Evolutionary conservation across 1,140 invertebrate species (phyloP).

Genomic region (Ostrea edulis): DNA sequence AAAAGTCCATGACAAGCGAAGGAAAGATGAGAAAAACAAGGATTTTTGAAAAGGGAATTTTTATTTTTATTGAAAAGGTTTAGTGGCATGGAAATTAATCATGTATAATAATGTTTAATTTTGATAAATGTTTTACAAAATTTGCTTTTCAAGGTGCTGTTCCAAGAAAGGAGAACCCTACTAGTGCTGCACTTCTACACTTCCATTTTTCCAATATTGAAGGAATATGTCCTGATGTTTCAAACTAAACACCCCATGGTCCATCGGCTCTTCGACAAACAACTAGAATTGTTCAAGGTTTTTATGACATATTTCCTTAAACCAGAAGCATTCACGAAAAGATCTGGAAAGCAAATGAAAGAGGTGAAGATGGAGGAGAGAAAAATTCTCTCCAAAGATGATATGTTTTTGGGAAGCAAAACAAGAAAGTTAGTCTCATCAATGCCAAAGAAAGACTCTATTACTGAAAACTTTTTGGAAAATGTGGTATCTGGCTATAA

Average conservation of each 20-base stretch:
- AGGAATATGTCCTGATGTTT: constrained; percentile 59
- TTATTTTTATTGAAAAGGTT: neutral
- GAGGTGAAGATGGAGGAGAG: neutral
- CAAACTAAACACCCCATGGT: constrained; percentile 57
- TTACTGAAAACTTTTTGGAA: constrained; percentile 11
- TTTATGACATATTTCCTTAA: constrained; percentile 58
- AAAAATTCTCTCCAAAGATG: constrained; percentile 18
- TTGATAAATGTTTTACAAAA: constrained; percentile 3
- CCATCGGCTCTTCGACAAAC: constrained; percentile 59
- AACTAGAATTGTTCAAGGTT: constrained; percentile 50
- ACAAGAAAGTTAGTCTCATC: neutral
- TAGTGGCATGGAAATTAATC: neutral
- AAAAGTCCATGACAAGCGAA: constrained; percentile 54
- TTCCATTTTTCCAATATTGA: constrained; percentile 55
- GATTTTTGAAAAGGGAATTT: constrained; percentile 40
- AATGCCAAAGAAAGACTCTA: constrained; percentile 24
- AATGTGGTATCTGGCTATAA: constrained; percentile 3
- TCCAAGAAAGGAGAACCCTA: constrained; percentile 43
- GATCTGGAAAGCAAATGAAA: constrained; percentile 35
- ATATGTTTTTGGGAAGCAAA: constrained; percentile 52
- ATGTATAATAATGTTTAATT: neutral
- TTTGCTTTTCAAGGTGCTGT: constrained; percentile 42
- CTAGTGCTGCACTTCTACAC: constrained; percentile 47
- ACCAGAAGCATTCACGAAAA: constrained; percentile 44
- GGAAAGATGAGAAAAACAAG: constrained; percentile 55